Base-by-base conservation (phyloP, 1,140 invertebrate genomes). In the Diachasmimorpha longicaudata region DNA sequence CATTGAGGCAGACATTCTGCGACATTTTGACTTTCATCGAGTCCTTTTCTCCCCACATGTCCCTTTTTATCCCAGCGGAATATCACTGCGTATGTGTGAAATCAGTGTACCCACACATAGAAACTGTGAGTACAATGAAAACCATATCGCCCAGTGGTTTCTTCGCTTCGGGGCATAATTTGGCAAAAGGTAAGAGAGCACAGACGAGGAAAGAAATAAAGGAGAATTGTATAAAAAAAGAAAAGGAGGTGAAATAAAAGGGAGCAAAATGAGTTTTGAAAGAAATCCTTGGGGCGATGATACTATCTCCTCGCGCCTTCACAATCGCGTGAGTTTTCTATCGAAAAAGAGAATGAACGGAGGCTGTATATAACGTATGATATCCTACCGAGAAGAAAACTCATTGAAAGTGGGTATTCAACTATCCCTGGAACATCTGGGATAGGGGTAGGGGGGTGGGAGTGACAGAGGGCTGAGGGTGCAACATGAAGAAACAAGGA, bases 391-490 rank as follows among this genome's bases (percentile, higher is more conserved):
- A 21, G 63, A 68, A 69, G 72, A 74, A 74, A 74, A 69, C 66
- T 68, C 72, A 68, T 74, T 74, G 72, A 52, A 68, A 21, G 39
- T 23, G 14, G 63, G 39, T 74, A 74, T 69, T 74, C 66, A 68
- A 68, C 36, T 68, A 68, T 74, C 66, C 72, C 66, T 74, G 72
- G 72, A 74, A 74, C 63, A 74, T 74, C 72, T 48, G 66, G 72
- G 67, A 74, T 39, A 39, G 63, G 63, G n/a, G 21, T 23, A 46
- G 46, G 55, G 52, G 52, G 55, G 31, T 14, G 31, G 13, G 36
- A 68, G 16, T 9, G 66, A 39, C 25, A 31, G 63, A 66, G n/a
- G 25, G 36, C 3, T 66, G 63, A 31, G 13, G 13, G 25, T 31
- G 25, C 5, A 13, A 16, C 23, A 63, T 63, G 5, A 14, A 19